Percentiles rank a stretch among this genome's conserved stretches.
These are phyloP conservation scores for Atopsyche davidsoni DNA, from an alignment of 1,140 invertebrate species.

Conservation along the genomic window DNA sequence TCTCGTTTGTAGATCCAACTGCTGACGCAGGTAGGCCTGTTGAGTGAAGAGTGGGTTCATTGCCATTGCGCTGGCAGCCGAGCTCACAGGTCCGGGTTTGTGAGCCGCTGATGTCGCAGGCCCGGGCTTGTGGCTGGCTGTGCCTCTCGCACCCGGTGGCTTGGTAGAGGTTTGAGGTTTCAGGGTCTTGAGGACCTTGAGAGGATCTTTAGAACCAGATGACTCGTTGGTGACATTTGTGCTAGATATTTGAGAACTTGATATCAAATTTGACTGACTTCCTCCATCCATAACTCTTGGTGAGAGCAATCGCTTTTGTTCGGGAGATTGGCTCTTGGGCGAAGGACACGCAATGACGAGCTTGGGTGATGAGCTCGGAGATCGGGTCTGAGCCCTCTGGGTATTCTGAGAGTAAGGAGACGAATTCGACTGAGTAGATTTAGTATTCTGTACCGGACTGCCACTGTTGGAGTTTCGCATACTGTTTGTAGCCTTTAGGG, in stretches of 20 bases:
- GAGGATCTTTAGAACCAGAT: constrained; percentile 36
- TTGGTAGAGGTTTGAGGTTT: constrained; percentile 29
- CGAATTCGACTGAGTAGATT: constrained; percentile 17
- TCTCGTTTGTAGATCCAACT: constrained; percentile 24
- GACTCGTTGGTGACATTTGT: constrained; percentile 35
- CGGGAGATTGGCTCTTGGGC: constrained; percentile 31
- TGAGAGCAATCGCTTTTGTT: constrained; percentile 40
- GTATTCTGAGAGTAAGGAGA: constrained; percentile 36
- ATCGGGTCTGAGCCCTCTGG: constrained; percentile 44
- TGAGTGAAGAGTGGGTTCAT: constrained; percentile 6
- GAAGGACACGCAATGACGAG: constrained; percentile 41
- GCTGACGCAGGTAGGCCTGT: constrained; percentile 24
- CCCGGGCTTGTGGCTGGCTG: constrained; percentile 32
- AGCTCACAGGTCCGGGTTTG: neutral
- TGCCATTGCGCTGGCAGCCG: neutral
- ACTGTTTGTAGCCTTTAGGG: constrained; percentile 9
- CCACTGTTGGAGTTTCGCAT: constrained; percentile 8
- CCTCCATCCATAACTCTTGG: constrained; percentile 33
- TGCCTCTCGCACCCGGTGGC: constrained; percentile 34
- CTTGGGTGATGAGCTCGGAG: constrained; percentile 47
- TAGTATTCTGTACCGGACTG: constrained; percentile 4
- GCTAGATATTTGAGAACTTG: constrained; percentile 41
- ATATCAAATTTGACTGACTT: constrained; percentile 42
- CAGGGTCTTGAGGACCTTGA: constrained; percentile 37
- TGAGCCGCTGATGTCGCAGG: constrained; percentile 33